phyloP scores from a whole-genome alignment of 2,797 vertebrate genomes.

The Poecilia gillii region DNA sequence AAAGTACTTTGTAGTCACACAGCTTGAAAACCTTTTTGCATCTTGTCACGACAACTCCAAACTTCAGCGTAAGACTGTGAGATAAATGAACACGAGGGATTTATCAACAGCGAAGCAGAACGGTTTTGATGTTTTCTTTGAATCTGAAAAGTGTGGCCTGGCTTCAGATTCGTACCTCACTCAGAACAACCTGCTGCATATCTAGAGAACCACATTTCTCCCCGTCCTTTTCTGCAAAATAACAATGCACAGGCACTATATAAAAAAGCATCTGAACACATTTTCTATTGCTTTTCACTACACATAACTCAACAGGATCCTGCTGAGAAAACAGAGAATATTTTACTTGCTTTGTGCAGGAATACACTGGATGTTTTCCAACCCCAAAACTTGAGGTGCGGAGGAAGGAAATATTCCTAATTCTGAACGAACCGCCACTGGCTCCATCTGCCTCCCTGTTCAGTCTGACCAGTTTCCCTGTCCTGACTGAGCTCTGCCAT shows the following conservation, averaged over 20 bases:
- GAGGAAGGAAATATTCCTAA: background rate
- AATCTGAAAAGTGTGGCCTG: constrained; percentile 1
- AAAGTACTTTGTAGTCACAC: background rate
- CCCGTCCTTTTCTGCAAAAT: background rate
- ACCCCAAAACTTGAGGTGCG: background rate
- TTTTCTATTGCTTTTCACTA: no score
- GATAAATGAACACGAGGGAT: background rate
- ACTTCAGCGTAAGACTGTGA: background rate
- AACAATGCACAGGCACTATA: background rate
- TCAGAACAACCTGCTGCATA: background rate
- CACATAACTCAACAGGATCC: no score
- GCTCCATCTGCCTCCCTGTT: no score
- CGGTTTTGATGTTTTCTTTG: background rate
- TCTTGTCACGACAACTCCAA: background rate
- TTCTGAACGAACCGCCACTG: no score
- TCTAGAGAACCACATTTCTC: background rate
- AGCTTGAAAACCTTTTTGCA: background rate
- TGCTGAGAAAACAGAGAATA: background rate
- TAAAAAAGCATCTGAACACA: background rate
- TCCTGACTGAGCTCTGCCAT: no score
- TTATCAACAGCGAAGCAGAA: background rate
- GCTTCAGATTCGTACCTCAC: background rate
- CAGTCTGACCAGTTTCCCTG: no score
- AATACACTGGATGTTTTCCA: background rate
- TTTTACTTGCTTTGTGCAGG: background rate